Evolutionary conservation across 30 jellyfish, hydroid and myxozoan species (phyloP).

Genomic region (Aurelia sp.): DNA sequence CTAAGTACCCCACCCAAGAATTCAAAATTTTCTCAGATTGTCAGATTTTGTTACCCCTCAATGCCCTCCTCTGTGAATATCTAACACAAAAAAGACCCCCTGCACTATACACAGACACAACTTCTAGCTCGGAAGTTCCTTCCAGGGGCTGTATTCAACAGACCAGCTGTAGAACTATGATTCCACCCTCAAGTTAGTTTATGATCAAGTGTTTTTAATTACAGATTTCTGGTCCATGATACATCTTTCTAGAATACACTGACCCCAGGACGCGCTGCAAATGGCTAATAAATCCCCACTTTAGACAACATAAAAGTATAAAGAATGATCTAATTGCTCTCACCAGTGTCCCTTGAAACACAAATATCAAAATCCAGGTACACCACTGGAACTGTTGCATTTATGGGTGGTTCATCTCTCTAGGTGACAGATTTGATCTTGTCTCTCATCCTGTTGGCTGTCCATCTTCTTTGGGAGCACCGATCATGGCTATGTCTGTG

Average conservation of each 20-base stretch:
- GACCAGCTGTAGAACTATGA: slow-evolving; percentile 56
- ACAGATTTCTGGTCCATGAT: not conserved
- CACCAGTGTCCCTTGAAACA: slow-evolving; percentile 33
- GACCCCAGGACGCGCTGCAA: slow-evolving; percentile 13
- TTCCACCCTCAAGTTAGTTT: not conserved
- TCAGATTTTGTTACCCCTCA: too few species aligned
- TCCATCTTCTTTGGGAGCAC: slow-evolving; percentile 7
- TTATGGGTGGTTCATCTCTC: not conserved
- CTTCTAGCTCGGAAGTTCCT: not conserved
- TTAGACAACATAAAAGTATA: slow-evolving; percentile 34
- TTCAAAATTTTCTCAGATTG: too few species aligned
- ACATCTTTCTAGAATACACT: slow-evolving; percentile 8
- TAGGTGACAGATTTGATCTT: not conserved
- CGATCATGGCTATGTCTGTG: not conserved
- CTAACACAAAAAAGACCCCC: not conserved
- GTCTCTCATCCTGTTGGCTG: not conserved
- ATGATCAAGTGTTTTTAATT: too few species aligned
- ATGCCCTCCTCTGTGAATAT: too few species aligned
- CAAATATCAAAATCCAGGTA: slow-evolving; percentile 1
- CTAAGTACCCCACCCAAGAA: too few species aligned
- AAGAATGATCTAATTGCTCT: slow-evolving; percentile 40
- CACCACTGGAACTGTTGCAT: not conserved
- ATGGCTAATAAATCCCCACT: slow-evolving; percentile 58
- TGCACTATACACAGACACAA: not conserved
- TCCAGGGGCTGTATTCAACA: slow-evolving; percentile 46